phyloP scores from a whole-genome alignment of 2,113 vertebrate species.

The Myxocyprinus asiaticus region DNA sequence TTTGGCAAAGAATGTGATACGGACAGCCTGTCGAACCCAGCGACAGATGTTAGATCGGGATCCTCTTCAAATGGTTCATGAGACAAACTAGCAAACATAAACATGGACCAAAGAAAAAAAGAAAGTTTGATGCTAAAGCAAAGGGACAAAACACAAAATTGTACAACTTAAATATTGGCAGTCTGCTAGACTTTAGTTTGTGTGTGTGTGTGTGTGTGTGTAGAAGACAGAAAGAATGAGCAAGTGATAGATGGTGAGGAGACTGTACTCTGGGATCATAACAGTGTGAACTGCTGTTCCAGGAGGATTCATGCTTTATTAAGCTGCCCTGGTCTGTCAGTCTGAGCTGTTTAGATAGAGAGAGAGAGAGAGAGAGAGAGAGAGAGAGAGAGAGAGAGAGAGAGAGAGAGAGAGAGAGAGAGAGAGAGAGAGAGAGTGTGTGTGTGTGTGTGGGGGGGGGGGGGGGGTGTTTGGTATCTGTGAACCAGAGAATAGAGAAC shows the following conservation, averaged over 20 bases:
- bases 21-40: slow-evolving; percentile 89
- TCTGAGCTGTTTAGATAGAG: slow-evolving; percentile 57
- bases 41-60: slow-evolving; percentile 92
- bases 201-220: background rate
- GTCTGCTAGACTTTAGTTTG: background rate
- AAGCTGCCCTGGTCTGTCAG: slow-evolving; percentile 69
- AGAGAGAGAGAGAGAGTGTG: slow-evolving; percentile 5
- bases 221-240: background rate
- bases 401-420: slow-evolving; percentile 16
- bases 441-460: background rate
- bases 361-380: slow-evolving; percentile 29
- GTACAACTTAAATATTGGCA: too few species aligned
- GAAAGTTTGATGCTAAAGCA: too few species aligned
- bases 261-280: slow-evolving; percentile 44
- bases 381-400: slow-evolving; percentile 16
- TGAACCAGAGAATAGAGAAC: background rate
- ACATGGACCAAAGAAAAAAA: background rate
- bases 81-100: slow-evolving; percentile 45
- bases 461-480: too few species aligned
- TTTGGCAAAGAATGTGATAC: slow-evolving; percentile 95
- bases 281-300: slow-evolving; percentile 56
- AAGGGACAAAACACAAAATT: background rate
- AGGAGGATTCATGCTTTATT: slow-evolving; percentile 68
- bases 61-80: slow-evolving; percentile 82
- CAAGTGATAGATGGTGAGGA: background rate